Evolutionary conservation across 1,140 invertebrate genomes (phyloP).

Genomic region (Aphidius gifuensis): DNA sequence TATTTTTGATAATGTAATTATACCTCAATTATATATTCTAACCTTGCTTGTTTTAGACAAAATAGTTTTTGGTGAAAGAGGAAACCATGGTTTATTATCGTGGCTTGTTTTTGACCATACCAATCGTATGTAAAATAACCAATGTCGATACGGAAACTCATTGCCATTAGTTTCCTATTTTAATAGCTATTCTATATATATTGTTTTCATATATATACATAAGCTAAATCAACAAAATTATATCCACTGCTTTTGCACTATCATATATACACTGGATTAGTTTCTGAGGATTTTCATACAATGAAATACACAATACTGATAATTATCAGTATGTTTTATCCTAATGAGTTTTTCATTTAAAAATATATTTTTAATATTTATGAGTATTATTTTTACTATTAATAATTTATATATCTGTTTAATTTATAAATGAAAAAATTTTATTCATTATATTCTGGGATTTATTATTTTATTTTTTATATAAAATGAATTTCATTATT

Average conservation of each 20-base stretch:
- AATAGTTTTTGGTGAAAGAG: neutral
- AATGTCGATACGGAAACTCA: constrained; percentile 34
- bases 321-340: too few relatives aligned
- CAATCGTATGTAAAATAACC: constrained; percentile 21
- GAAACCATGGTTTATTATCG: constrained; percentile 8
- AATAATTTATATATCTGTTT: too few relatives aligned
- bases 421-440: too few relatives aligned
- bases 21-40: neutral
- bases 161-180: constrained; percentile 39
- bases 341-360: too few relatives aligned
- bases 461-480: too few relatives aligned
- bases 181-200: constrained; percentile 22
- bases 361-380: too few relatives aligned
- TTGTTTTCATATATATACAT: too few relatives aligned
- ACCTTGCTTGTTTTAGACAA: neutral
- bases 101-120: neutral
- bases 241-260: constrained; percentile 22
- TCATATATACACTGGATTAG: constrained; percentile 32
- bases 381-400: too few relatives aligned
- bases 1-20: neutral
- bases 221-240: too few relatives aligned
- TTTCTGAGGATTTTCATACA: constrained; percentile 30
- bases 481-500: too few relatives aligned
- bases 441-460: too few relatives aligned
- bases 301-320: neutral